A percentile compares a stretch with the other conserved stretches of the same genome.
These are phyloP conservation scores for Caracal caracal DNA, from an alignment of 2,113 vertebrate species.

Conservation along the genomic window DNA sequence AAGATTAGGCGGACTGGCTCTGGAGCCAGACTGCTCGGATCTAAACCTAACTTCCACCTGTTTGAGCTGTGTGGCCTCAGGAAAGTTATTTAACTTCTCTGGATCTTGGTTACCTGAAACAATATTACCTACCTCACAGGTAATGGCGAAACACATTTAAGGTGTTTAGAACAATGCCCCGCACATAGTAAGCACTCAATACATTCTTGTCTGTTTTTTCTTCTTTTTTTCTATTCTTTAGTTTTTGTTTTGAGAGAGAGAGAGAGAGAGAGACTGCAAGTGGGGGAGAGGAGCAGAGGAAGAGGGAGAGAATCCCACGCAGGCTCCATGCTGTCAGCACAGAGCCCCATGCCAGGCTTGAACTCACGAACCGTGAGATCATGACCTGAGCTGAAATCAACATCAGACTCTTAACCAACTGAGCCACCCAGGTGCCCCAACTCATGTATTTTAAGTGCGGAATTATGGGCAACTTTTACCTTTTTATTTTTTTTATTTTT, in stretches of 20 bases:
- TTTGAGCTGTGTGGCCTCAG: background rate
- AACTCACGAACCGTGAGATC: too few species aligned
- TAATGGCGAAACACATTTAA: background rate
- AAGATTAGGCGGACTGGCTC: background rate
- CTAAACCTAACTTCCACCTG: background rate
- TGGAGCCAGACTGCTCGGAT: background rate
- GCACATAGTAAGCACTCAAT: background rate
- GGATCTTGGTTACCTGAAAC: background rate
- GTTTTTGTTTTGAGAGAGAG: too few species aligned
- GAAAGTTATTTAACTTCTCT: background rate
- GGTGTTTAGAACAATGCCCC: background rate
- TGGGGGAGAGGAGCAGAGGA: too few species aligned
- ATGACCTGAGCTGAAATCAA: too few species aligned
- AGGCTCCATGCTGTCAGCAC: too few species aligned
- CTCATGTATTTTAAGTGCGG: background rate
- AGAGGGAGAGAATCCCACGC: too few species aligned
- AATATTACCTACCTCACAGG: background rate
- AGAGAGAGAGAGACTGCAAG: too few species aligned
- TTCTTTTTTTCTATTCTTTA: too few species aligned
- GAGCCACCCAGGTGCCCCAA: too few species aligned
- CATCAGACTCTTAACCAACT: too few species aligned
- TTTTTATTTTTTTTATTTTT: too few species aligned
- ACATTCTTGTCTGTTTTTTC: background rate
- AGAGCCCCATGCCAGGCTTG: too few species aligned
- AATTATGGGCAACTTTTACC: background rate